Conservation (phyloP, 2,113 vertebrate species). For the Coregonus clupeaformis region DNA sequence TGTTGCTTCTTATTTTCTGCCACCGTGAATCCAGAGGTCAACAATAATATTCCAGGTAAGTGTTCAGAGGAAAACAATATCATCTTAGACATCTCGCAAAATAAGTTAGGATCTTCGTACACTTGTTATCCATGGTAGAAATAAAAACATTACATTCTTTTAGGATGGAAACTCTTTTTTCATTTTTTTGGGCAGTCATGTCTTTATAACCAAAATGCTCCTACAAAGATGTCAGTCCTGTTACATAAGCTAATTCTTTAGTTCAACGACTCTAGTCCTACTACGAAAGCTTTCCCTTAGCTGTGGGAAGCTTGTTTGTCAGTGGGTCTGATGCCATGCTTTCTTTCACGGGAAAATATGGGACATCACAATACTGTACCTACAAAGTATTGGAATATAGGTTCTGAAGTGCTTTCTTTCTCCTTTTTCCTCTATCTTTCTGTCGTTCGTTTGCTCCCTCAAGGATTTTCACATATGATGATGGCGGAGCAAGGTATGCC, state of each 20-base stretch:
- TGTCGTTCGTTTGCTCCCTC: conserved; percentile 21
- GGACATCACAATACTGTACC: conserved; percentile 62
- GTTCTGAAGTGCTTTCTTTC: conserved; percentile 42
- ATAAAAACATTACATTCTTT: neutral
- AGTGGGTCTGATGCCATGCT: conserved; percentile 65
- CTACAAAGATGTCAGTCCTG: neutral
- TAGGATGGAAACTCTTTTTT: too few relatives aligned
- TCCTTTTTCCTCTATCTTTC: conserved; percentile 26
- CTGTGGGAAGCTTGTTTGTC: conserved; percentile 47
- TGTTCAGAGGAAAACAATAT: conserved; percentile 49
- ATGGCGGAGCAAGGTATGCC: conserved; percentile 97
- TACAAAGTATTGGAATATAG: conserved; percentile 60
- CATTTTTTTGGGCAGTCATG: neutral
- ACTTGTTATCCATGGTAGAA: neutral
- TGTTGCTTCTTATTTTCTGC: conserved; percentile 61
- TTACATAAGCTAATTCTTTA: conserved; percentile 38
- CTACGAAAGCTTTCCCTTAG: conserved; percentile 43
- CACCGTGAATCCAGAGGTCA: conserved; percentile 82
- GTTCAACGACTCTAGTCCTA: neutral
- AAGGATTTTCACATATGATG: conserved; percentile 96
- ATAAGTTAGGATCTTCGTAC: neutral
- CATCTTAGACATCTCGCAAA: neutral
- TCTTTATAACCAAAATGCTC: conserved; percentile 7
- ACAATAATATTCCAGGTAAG: conserved; percentile 91
- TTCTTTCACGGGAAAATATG: conserved; percentile 52